These are phyloP conservation scores for Malurus elegans DNA, from an alignment of 2,113 vertebrate genomes.

Conservation along the genomic window DNA sequence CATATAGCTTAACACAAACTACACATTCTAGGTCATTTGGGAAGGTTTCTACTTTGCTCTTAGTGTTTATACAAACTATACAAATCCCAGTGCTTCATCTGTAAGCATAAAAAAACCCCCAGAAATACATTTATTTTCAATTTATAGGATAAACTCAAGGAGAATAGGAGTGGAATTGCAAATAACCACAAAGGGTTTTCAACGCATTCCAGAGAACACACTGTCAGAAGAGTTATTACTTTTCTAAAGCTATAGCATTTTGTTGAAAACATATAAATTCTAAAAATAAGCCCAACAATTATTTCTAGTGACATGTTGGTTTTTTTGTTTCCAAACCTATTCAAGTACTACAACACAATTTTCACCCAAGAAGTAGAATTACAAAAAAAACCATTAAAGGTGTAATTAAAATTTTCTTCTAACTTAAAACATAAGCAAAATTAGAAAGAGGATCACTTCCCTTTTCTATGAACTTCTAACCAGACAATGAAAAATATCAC, in stretches of 20 bases:
- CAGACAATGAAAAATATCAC: neutral
- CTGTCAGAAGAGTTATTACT: neutral
- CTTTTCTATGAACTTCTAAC: neutral
- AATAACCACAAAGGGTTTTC: neutral
- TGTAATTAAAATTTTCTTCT: neutral
- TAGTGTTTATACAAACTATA: neutral
- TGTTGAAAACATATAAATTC: neutral
- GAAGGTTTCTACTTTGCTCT: neutral
- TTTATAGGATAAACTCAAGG: neutral
- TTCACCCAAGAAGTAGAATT: neutral
- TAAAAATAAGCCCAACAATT: neutral
- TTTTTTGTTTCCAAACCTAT: neutral
- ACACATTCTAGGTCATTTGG: neutral
- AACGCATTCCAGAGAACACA: neutral
- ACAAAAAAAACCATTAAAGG: neutral
- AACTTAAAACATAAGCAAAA: neutral
- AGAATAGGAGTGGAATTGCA: neutral
- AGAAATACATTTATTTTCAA: neutral
- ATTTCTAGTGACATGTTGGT: neutral
- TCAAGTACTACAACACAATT: neutral
- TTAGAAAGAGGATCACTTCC: neutral
- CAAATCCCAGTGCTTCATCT: neutral
- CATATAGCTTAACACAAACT: neutral
- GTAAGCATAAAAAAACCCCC: neutral
- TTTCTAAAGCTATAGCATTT: neutral